A percentile compares a stretch with the other conserved stretches of the same genome.
phyloP scores from a whole-genome alignment of 2,797 vertebrate species.

The Luscinia luscinia region DNA sequence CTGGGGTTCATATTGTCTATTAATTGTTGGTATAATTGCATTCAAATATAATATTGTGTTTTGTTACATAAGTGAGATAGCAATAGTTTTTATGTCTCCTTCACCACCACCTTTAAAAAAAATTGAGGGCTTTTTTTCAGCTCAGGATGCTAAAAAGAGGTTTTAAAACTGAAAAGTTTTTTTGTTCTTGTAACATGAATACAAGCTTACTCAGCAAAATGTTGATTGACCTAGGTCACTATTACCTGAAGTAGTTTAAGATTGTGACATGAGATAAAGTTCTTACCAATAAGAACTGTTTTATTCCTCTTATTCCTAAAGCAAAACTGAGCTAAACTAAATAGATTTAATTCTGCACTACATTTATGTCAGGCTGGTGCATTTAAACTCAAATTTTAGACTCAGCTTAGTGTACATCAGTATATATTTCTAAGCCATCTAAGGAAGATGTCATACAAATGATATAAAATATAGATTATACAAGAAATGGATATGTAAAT shows the following conservation, averaged over 20 bases:
- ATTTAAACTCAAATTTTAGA: background rate
- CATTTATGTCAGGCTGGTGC: background rate
- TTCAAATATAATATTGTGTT: background rate
- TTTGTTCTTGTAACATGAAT: background rate
- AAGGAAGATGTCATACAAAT: background rate
- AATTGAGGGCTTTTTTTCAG: background rate
- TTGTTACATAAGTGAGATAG: background rate
- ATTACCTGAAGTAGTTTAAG: background rate
- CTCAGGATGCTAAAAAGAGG: background rate
- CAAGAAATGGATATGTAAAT: background rate
- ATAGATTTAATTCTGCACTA: background rate
- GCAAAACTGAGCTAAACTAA: background rate
- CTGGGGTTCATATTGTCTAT: background rate
- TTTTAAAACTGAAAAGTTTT: background rate
- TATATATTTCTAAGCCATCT: background rate
- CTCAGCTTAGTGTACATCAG: accelerated
- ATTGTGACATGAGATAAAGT: background rate
- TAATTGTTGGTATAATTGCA: background rate
- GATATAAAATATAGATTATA: background rate
- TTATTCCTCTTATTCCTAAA: background rate
- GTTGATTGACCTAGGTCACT: background rate
- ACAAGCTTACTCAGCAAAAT: background rate
- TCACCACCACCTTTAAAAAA: background rate
- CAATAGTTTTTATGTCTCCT: background rate
- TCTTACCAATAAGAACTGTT: background rate